Conservation (phyloP, 2,797 vertebrate species). For the Petrocephalus schoutedeni region DNA sequence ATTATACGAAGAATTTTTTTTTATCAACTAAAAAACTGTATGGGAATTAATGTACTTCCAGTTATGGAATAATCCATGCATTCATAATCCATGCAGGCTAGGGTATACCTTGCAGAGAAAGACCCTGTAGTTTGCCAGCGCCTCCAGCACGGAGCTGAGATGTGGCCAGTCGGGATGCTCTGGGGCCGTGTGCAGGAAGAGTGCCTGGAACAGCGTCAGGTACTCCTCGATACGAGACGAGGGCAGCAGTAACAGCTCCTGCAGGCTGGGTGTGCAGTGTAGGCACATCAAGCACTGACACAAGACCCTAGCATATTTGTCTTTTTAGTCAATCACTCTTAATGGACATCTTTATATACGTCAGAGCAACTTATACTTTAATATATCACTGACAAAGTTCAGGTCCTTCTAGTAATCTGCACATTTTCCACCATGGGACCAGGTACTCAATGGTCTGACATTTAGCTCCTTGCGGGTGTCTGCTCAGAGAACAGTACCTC, state of each 20-base stretch:
- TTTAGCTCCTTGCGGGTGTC: neutral
- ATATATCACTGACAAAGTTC: neutral
- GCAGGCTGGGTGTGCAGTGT: slow-evolving; percentile 58
- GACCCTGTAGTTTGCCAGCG: slow-evolving; percentile 55
- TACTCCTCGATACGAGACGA: slow-evolving; percentile 72
- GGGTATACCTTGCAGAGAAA: slow-evolving; percentile 53
- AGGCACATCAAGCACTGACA: neutral
- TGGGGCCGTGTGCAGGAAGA: slow-evolving; percentile 63
- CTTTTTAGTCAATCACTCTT: neutral
- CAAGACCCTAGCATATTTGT: neutral
- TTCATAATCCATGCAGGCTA: too few species aligned
- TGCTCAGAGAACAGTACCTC: slow-evolving; percentile 55
- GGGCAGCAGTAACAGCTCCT: slow-evolving; percentile 73
- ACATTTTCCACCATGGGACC: neutral
- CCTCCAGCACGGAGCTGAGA: slow-evolving; percentile 57
- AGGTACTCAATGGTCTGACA: neutral
- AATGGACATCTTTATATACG: neutral
- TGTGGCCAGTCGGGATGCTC: slow-evolving; percentile 63
- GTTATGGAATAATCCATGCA: neutral
- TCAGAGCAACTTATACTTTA: neutral
- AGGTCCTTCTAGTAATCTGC: neutral
- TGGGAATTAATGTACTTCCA: neutral
- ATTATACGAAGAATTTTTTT: neutral
- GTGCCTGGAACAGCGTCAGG: slow-evolving; percentile 63
- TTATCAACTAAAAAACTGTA: neutral